phyloP scores from a whole-genome alignment of 2,797 vertebrate genomes.

The Danio aesculapii region DNA sequence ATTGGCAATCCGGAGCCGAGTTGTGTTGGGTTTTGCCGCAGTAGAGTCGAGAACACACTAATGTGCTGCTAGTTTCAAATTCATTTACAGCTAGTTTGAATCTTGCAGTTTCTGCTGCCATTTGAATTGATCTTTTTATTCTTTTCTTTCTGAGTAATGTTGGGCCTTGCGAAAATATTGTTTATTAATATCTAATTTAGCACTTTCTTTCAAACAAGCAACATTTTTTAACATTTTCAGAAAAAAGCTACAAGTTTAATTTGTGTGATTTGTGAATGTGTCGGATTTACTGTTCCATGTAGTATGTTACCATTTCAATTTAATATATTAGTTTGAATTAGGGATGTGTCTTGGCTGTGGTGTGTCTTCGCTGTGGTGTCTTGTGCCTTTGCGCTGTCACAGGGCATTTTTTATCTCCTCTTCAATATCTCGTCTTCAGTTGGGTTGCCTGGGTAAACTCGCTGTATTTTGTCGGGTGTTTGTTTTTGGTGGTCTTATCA shows the following conservation, averaged over 20 bases:
- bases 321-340: not conserved
- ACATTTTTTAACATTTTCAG: too few species aligned
- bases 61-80: constrained; percentile 55
- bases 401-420: too few species aligned
- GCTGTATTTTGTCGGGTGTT: too few species aligned
- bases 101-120: constrained; percentile 13
- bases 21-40: constrained; percentile 43
- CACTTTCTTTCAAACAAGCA: not conserved
- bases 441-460: too few species aligned
- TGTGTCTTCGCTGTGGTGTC: too few species aligned
- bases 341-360: too few species aligned
- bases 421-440: too few species aligned
- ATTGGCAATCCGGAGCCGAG: constrained; percentile 38
- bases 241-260: not conserved
- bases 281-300: not conserved
- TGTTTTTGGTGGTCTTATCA: too few species aligned
- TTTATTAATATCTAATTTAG: not conserved
- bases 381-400: too few species aligned
- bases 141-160: too few species aligned
- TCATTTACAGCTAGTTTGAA: constrained; percentile 50
- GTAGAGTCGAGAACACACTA: constrained; percentile 42
- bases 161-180: too few species aligned
- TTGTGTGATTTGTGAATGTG: not conserved
- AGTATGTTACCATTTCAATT: not conserved
- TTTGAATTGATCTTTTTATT: constrained; percentile 27